Conservation (phyloP, 2,113 vertebrate species). For the Perccottus glenii region DNA sequence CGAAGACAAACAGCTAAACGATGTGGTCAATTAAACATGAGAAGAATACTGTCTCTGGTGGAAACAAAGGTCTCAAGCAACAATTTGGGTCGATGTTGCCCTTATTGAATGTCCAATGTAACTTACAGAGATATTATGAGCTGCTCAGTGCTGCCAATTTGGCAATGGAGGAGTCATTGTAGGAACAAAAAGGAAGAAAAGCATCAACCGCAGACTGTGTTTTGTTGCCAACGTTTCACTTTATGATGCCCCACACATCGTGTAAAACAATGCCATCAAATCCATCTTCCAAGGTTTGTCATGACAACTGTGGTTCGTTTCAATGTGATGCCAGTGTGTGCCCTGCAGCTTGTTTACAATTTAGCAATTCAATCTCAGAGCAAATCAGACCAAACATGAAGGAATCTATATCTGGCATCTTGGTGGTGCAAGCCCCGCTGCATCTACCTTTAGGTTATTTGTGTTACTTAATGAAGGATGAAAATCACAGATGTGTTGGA, state of each 20-base stretch:
- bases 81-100: constrained; percentile 34
- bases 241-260: constrained; percentile 30
- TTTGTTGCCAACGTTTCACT: constrained; percentile 37
- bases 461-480: constrained; percentile 43
- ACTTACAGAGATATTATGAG: constrained; percentile 27
- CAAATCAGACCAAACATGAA: constrained; percentile 46
- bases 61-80: constrained; percentile 21
- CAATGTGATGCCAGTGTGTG: constrained; percentile 25
- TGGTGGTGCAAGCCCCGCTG: constrained; percentile 12
- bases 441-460: constrained; percentile 55
- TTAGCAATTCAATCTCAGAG: constrained; percentile 54
- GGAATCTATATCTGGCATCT: constrained; percentile 34
- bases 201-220: constrained; percentile 21
- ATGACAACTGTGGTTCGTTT: constrained; percentile 45
- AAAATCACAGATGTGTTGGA: constrained; percentile 56
- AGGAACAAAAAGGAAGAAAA: constrained; percentile 32
- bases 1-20: constrained; percentile 25
- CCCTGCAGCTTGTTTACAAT: constrained; percentile 59
- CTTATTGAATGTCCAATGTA: constrained; percentile 28
- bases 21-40: constrained; percentile 46
- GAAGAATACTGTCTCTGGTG: constrained; percentile 30
- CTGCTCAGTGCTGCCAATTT: constrained; percentile 9
- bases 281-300: constrained; percentile 42
- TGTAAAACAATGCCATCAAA: constrained; percentile 63
- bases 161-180: constrained; percentile 25